Conservation (phyloP, 1,140 invertebrate genomes). For the Pentalonia nigronervosa region DNA sequence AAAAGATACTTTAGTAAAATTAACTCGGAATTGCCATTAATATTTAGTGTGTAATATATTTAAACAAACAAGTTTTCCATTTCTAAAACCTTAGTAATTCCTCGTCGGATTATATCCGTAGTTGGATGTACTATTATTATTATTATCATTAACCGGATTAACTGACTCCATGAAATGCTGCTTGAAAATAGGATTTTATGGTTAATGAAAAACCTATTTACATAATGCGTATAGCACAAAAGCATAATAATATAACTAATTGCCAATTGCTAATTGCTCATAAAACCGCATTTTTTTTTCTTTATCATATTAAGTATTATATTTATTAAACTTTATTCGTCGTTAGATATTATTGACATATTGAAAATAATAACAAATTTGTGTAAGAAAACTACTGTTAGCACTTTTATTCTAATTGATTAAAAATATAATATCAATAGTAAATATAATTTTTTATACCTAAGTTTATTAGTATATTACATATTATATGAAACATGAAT, state of each 20-base stretch:
- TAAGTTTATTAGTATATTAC: no score
- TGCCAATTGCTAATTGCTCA: background rate
- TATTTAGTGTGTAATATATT: background rate
- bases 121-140: background rate
- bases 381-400: background rate
- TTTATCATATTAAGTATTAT: no score
- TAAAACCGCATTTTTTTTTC: background rate
- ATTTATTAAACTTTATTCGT: background rate
- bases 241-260: background rate
- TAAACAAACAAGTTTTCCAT: background rate
- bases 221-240: background rate
- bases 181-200: background rate
- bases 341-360: background rate
- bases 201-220: background rate
- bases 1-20: background rate
- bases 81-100: constrained; percentile 2
- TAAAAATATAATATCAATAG: background rate
- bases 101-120: background rate
- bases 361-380: background rate
- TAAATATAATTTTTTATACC: background rate
- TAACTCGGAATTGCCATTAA: background rate
- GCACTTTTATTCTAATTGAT: background rate
- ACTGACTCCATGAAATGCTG: background rate
- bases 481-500: background rate
- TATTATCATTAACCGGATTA: background rate